phyloP scores from a whole-genome alignment of 2,113 vertebrate species.

The Numenius arquata region DNA sequence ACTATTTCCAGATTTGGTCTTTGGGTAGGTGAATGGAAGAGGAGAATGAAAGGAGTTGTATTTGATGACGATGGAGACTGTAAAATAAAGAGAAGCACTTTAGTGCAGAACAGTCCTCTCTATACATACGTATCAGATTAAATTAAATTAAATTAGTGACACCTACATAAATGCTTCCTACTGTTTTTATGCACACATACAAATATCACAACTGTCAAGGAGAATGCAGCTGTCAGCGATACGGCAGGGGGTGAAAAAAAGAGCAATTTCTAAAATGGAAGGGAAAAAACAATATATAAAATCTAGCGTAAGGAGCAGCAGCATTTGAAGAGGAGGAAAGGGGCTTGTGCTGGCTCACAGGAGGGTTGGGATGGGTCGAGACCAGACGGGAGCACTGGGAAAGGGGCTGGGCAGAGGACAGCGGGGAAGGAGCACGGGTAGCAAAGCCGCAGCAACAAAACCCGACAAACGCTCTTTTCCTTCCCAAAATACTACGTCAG shows the following conservation, averaged over 20 bases:
- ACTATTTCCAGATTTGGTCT: constrained; percentile 59
- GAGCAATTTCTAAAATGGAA: constrained; percentile 22
- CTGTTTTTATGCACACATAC: constrained; percentile 46
- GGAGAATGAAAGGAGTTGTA: constrained; percentile 54
- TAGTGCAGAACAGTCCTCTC: constrained; percentile 14
- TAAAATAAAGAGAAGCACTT: constrained; percentile 56
- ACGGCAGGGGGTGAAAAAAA: not conserved
- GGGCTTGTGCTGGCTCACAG: not conserved
- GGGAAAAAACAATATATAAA: not conserved
- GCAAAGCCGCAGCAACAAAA: not conserved
- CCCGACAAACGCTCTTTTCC: not conserved
- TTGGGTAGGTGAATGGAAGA: constrained; percentile 63
- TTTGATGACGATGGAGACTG: constrained; percentile 56
- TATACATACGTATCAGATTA: constrained; percentile 1
- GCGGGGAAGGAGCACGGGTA: fast-evolving
- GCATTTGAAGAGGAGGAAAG: not conserved
- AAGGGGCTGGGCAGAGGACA: not conserved
- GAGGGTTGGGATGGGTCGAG: not conserved
- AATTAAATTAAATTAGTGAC: constrained; percentile 69
- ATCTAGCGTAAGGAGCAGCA: not conserved
- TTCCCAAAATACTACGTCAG: not conserved
- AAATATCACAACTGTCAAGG: constrained; percentile 52
- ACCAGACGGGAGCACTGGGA: not conserved
- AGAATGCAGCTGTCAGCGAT: constrained; percentile 7
- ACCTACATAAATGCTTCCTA: constrained; percentile 59